phyloP scores from a whole-genome alignment of 2,113 vertebrate species.

The Anhinga anhinga region DNA sequence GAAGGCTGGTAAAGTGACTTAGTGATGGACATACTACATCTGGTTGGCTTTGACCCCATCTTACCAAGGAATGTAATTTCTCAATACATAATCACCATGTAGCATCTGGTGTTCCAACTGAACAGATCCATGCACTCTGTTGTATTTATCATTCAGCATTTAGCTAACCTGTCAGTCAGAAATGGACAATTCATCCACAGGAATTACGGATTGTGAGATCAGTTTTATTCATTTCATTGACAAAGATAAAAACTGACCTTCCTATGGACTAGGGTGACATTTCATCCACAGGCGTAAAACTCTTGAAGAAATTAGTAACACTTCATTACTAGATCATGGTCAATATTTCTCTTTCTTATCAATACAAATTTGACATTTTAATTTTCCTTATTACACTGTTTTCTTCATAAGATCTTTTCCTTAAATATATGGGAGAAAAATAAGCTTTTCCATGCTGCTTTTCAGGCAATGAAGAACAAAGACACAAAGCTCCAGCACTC shows the following conservation, averaged over 20 bases:
- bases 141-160: not conserved
- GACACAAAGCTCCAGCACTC: not conserved
- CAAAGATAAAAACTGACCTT: not conserved
- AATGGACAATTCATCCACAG: not conserved
- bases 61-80: not conserved
- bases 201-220: not conserved
- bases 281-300: not conserved
- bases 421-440: not conserved
- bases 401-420: not conserved
- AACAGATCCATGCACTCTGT: not conserved
- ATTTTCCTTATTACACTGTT: not conserved
- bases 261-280: not conserved
- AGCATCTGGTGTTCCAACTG: not conserved
- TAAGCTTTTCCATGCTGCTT: not conserved
- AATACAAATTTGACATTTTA: not conserved
- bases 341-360: not conserved
- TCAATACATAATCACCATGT: not conserved
- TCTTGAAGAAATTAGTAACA: not conserved
- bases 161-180: not conserved
- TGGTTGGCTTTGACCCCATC: not conserved
- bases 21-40: not conserved
- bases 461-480: not conserved
- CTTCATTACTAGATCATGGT: not conserved
- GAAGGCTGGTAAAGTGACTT: not conserved
- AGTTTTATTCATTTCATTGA: not conserved